These are phyloP conservation scores for Eulemur mongoz DNA, from an alignment of 2,797 vertebrate species.

Conservation along the genomic window DNA sequence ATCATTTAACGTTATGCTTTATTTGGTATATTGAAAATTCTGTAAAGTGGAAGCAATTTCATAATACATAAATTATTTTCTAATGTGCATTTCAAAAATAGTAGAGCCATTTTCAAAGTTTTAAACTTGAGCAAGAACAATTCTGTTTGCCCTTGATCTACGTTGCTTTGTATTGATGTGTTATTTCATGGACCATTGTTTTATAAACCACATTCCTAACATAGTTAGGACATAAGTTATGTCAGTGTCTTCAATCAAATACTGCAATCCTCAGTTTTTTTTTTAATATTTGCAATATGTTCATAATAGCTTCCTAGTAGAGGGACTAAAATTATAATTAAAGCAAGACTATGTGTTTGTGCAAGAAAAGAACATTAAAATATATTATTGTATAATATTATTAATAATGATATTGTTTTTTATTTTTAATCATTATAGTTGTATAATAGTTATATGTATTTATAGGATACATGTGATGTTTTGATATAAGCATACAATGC, in stretches of 20 bases:
- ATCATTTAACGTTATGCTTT: constrained; percentile 34
- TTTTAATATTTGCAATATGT: neutral
- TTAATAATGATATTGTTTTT: neutral
- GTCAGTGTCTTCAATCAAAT: neutral
- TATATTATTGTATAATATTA: neutral
- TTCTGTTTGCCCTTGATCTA: neutral
- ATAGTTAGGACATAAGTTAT: neutral
- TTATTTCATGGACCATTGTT: constrained; percentile 15
- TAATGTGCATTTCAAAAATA: neutral
- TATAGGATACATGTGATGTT: neutral
- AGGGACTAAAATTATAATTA: constrained; percentile 3
- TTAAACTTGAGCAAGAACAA: neutral
- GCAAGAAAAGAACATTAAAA: neutral
- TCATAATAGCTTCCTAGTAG: neutral
- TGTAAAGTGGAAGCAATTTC: constrained; percentile 42
- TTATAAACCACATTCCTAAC: neutral
- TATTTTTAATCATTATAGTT: neutral
- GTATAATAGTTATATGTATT: neutral
- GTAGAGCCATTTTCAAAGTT: neutral
- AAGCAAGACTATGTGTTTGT: neutral
- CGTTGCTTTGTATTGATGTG: neutral
- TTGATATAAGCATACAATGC: neutral
- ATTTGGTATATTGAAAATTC: constrained; percentile 46
- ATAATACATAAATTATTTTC: constrained; percentile 27
- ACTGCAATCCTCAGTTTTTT: neutral